A percentile compares a stretch with the other conserved stretches of the same genome.
Evolutionary conservation across 2,797 vertebrate genomes (phyloP).

Genomic region (Monodelphis domestica): DNA sequence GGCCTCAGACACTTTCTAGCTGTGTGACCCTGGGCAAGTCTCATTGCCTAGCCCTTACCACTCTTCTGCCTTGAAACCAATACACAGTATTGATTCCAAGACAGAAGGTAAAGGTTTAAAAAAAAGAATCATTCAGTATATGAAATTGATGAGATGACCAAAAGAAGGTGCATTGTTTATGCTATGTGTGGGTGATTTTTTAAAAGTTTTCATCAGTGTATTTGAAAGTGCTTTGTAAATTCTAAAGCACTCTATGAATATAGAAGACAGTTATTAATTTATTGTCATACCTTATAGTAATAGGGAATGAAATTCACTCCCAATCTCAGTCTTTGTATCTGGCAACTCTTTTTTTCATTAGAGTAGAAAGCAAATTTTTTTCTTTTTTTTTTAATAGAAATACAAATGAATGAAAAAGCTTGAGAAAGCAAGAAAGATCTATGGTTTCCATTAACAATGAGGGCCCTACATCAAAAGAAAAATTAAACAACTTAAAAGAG

Average conservation of each 20-base stretch:
- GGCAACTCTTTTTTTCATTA: conserved; percentile 6
- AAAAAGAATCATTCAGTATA: neutral
- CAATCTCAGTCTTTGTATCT: neutral
- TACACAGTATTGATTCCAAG: too few species aligned
- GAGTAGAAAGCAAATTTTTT: neutral
- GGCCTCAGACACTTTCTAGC: too few species aligned
- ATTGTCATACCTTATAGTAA: neutral
- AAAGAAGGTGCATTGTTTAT: neutral
- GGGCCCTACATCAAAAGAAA: neutral
- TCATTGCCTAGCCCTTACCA: too few species aligned
- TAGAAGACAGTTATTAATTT: neutral
- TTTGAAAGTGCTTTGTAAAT: neutral
- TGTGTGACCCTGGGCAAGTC: too few species aligned
- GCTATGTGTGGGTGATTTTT: neutral
- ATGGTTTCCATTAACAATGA: conserved; percentile 3
- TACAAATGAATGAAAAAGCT: neutral
- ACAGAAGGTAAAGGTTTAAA: too few species aligned
- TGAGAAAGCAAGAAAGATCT: neutral
- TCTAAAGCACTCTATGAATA: neutral
- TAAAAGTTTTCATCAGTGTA: neutral
- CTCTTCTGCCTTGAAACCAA: too few species aligned
- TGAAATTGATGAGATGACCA: neutral
- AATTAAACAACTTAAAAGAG: conserved; percentile 5
- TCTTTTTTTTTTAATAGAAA: neutral
- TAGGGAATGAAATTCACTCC: neutral